Evolutionary conservation across 2,797 vertebrate species (phyloP).

Genomic region (Helarctos malayanus): DNA sequence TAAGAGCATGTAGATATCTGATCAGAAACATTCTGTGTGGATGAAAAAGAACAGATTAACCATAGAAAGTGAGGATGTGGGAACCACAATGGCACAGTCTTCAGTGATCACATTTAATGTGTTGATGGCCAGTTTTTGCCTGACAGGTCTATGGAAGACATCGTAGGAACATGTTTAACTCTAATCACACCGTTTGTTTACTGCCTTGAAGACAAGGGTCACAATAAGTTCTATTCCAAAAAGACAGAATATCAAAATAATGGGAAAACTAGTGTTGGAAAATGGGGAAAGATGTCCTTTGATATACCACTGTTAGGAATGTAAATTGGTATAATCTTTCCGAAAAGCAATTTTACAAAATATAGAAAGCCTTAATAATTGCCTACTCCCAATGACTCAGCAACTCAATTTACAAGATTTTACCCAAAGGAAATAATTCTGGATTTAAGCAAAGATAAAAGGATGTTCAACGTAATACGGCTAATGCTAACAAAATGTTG

Average conservation of each 20-base stretch:
- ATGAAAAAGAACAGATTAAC: slow-evolving; percentile 54
- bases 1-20: slow-evolving; percentile 64
- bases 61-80: neutral
- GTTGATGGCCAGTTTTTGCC: neutral
- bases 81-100: neutral
- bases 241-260: slow-evolving; percentile 38
- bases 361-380: slow-evolving; percentile 61
- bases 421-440: slow-evolving; percentile 61
- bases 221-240: slow-evolving; percentile 38
- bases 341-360: slow-evolving; percentile 54
- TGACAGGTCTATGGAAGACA: neutral
- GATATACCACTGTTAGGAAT: neutral
- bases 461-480: slow-evolving; percentile 23
- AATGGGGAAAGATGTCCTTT: neutral
- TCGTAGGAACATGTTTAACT: neutral
- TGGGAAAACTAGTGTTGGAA: neutral
- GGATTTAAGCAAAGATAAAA: slow-evolving; percentile 58
- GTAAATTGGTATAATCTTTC: slow-evolving; percentile 59
- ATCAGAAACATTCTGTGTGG: slow-evolving; percentile 58
- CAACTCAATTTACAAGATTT: slow-evolving; percentile 54
- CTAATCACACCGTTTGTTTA: neutral
- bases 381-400: slow-evolving; percentile 63
- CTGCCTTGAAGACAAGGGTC: neutral
- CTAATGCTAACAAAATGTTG: slow-evolving; percentile 52
- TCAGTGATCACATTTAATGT: neutral